Conservation (phyloP, 2,113 vertebrate genomes). For the Panthera leo region DNA sequence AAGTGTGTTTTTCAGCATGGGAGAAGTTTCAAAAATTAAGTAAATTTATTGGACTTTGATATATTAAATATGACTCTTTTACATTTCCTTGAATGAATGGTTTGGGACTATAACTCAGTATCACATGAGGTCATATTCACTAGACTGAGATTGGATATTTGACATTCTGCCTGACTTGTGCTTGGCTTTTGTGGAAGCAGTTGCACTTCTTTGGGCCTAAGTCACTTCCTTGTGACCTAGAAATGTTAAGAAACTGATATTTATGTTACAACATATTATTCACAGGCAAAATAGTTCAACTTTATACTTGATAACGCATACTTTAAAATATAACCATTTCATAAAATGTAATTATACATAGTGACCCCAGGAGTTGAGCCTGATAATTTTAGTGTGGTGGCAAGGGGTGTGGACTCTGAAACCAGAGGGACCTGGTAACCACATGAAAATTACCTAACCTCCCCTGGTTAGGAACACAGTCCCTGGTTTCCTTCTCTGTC, state of each 20-base stretch:
- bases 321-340: conserved; percentile 30
- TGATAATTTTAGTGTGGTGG: not conserved
- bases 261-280: conserved; percentile 13
- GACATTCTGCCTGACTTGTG: not conserved
- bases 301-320: not conserved
- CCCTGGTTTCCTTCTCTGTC: not conserved
- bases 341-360: not conserved
- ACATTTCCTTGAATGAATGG: not conserved
- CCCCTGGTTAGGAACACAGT: not conserved
- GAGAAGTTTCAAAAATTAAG: conserved; percentile 38
- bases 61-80: not conserved
- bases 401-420: not conserved
- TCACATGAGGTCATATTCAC: not conserved
- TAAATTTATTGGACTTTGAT: not conserved
- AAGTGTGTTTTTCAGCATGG: not conserved
- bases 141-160: not conserved
- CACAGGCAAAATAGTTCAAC: not conserved
- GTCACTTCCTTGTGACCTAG: conserved; percentile 23
- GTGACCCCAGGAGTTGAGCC: not conserved
- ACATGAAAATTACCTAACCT: not conserved
- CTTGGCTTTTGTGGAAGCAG: not conserved
- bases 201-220: not conserved
- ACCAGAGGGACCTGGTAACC: not conserved
- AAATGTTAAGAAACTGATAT: conserved; percentile 20
- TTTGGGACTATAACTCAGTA: not conserved